A percentile compares a stretch with the other conserved stretches of the same genome.
phyloP scores from a whole-genome alignment of 2,888 invertebrate genomes.

The Drymonia ruficornis region DNA sequence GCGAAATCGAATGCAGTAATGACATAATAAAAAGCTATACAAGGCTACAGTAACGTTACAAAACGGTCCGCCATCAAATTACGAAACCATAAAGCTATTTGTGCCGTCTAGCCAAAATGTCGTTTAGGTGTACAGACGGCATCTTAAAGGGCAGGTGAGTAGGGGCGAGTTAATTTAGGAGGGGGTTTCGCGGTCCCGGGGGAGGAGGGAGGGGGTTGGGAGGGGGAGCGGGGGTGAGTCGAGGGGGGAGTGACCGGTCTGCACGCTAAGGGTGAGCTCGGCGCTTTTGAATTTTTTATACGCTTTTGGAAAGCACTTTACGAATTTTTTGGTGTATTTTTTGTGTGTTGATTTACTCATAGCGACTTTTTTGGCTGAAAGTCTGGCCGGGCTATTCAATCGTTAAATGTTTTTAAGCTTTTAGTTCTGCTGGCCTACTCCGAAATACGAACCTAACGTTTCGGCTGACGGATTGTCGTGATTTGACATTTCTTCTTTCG shows the following conservation, averaged over 20 bases:
- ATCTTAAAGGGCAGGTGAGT: constrained; percentile 76
- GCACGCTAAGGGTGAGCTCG: constrained; percentile 32
- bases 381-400: too few species aligned
- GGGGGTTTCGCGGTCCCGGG: constrained; percentile 50
- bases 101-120: constrained; percentile 34
- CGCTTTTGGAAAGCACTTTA: constrained; percentile 49
- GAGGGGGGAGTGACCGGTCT: constrained; percentile 36
- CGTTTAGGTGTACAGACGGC: constrained; percentile 54
- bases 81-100: constrained; percentile 27
- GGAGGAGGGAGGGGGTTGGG: constrained; percentile 35
- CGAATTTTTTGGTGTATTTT: constrained; percentile 33
- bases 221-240: constrained; percentile 14
- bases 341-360: constrained; percentile 19
- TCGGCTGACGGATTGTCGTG: too few species aligned
- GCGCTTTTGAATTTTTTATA: constrained; percentile 61
- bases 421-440: too few species aligned
- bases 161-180: constrained; percentile 64
- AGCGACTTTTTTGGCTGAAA: not conserved
- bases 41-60: not conserved
- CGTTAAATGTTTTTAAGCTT: too few species aligned
- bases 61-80: not conserved
- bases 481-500: too few species aligned
- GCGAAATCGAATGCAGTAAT: not conserved
- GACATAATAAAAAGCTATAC: not conserved
- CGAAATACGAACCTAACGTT: too few species aligned